A percentile compares a stretch with the other conserved stretches of the same genome.
These are phyloP conservation scores for Amniataba percoides DNA, from an alignment of 2,797 vertebrate species.

Conservation along the genomic window DNA sequence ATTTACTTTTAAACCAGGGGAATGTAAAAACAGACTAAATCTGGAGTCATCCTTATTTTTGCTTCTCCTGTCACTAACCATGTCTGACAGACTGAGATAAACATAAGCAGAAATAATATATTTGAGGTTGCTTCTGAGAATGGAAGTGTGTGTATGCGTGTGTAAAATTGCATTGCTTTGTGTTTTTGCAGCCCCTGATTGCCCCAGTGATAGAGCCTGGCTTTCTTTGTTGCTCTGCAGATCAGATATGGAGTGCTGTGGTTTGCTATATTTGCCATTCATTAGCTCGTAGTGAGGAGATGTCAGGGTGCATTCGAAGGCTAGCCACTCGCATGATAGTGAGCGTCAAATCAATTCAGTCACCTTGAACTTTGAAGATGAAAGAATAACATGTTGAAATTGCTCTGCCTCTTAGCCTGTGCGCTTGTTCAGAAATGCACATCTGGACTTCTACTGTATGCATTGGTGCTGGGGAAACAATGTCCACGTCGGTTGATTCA, in stretches of 20 bases:
- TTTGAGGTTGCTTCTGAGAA: slow-evolving; percentile 36
- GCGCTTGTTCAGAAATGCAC: slow-evolving; percentile 9
- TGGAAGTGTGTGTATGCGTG: slow-evolving; percentile 38
- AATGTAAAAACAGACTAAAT: slow-evolving; percentile 56
- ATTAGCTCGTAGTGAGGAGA: slow-evolving; percentile 66
- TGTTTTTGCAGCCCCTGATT: slow-evolving; percentile 67
- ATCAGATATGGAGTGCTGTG: slow-evolving; percentile 66
- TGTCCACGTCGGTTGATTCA: slow-evolving; percentile 18
- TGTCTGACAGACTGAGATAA: slow-evolving; percentile 53
- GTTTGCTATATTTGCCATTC: slow-evolving; percentile 70
- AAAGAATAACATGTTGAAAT: slow-evolving; percentile 70
- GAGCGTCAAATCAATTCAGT: slow-evolving; percentile 77
- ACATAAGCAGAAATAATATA: slow-evolving; percentile 57
- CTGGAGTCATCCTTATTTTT: slow-evolving; percentile 48
- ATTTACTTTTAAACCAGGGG: slow-evolving; percentile 69
- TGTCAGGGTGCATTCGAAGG: slow-evolving; percentile 52
- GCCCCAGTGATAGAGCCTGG: slow-evolving; percentile 57
- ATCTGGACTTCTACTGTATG: not conserved
- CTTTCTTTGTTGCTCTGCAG: slow-evolving; percentile 65
- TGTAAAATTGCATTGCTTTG: slow-evolving; percentile 53
- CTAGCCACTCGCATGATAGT: slow-evolving; percentile 51
- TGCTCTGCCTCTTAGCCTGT: slow-evolving; percentile 44
- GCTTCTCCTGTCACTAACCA: slow-evolving; percentile 33
- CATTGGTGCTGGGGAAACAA: slow-evolving; percentile 8
- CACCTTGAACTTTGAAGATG: slow-evolving; percentile 82